Conservation (phyloP, 2,888 invertebrate species). For the Rhamnusium bicolor region DNA sequence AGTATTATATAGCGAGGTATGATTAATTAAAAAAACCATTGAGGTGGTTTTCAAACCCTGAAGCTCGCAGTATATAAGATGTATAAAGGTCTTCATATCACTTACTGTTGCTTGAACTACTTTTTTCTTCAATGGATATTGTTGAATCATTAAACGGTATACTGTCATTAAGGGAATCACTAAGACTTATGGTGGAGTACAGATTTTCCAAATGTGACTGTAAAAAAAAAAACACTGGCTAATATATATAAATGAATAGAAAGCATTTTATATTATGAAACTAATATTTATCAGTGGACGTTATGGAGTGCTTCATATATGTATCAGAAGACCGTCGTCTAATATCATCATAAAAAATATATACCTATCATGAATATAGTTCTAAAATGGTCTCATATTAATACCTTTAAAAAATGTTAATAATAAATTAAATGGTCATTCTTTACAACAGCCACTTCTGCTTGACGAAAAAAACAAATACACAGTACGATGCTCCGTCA, state of each 20-base stretch:
- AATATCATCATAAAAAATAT: slow-evolving; percentile 54
- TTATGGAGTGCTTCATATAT: slow-evolving; percentile 54
- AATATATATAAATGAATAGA: neutral
- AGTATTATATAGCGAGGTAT: slow-evolving; percentile 33
- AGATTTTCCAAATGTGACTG: slow-evolving; percentile 55
- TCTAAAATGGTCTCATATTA: too few species aligned
- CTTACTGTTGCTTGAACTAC: slow-evolving; percentile 35
- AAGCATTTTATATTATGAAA: neutral
- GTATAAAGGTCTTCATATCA: neutral
- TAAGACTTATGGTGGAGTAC: slow-evolving; percentile 52
- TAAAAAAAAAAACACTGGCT: slow-evolving; percentile 40
- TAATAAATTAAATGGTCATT: too few species aligned
- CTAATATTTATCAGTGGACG: slow-evolving; percentile 47
- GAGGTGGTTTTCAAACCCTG: slow-evolving; percentile 36
- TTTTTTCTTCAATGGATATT: slow-evolving; percentile 35
- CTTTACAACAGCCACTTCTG: too few species aligned
- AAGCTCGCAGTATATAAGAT: slow-evolving; percentile 21
- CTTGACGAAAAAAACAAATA: too few species aligned
- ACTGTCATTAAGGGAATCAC: slow-evolving; percentile 43
- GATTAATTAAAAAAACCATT: slow-evolving; percentile 41
- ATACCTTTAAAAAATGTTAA: too few species aligned
- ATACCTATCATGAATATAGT: neutral
- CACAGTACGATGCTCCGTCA: too few species aligned
- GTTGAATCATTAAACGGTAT: slow-evolving; percentile 42
- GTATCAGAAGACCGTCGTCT: slow-evolving; percentile 65